Conservation (phyloP, 2,888 invertebrate genomes). For the Loripinus fragilis region DNA sequence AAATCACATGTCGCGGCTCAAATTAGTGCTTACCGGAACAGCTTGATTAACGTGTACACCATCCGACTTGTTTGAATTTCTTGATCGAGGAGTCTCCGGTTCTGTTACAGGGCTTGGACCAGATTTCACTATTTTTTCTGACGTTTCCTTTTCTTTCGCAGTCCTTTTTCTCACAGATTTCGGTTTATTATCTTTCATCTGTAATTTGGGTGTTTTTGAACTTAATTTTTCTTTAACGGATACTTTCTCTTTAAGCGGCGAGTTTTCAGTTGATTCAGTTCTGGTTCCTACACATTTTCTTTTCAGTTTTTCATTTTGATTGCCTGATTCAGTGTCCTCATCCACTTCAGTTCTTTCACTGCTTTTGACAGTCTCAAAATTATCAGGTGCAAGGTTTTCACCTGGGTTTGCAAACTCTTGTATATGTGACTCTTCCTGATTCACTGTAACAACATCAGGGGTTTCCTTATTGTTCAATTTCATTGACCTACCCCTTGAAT, state of each 20-base stretch:
- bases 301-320: background rate
- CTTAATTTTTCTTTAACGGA: background rate
- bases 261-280: background rate
- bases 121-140: background rate
- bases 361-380: background rate
- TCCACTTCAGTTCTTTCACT: background rate
- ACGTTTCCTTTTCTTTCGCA: background rate
- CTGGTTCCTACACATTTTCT: background rate
- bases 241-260: background rate
- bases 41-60: background rate
- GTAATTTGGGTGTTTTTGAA: background rate
- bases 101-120: background rate
- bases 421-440: too few species aligned
- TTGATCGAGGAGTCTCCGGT: background rate
- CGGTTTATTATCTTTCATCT: background rate
- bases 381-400: too few species aligned
- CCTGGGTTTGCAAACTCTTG: too few species aligned
- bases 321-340: background rate
- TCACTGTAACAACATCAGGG: background rate
- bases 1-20: too few species aligned
- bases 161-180: background rate
- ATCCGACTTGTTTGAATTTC: background rate
- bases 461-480: background rate
- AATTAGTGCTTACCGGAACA: too few species aligned
- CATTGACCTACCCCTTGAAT: constrained; percentile 9